Conservation (phyloP, 2,113 vertebrate genomes). For the Callionymus lyra region DNA sequence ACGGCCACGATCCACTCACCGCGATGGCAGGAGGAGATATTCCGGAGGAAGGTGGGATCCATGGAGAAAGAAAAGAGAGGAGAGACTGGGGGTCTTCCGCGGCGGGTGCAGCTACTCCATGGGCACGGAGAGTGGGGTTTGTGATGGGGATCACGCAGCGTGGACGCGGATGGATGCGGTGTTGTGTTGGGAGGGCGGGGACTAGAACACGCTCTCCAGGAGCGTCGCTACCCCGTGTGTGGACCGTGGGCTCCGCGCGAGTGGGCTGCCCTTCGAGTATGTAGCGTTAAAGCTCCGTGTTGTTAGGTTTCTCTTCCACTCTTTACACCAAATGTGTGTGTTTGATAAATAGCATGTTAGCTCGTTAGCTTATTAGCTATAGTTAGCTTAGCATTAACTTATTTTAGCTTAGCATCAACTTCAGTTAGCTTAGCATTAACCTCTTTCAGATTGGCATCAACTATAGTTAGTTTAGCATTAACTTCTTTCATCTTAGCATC, state of each 20-base stretch:
- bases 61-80: constrained; percentile 35
- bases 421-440: too few relatives aligned
- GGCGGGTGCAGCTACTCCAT: constrained; percentile 47
- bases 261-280: constrained; percentile 14
- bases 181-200: constrained; percentile 44
- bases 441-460: too few relatives aligned
- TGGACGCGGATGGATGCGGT: constrained; percentile 48
- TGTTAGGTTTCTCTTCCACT: too few relatives aligned
- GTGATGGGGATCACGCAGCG: constrained; percentile 58
- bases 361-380: too few relatives aligned
- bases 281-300: too few relatives aligned
- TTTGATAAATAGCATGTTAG: too few relatives aligned
- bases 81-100: constrained; percentile 26
- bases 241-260: constrained; percentile 33
- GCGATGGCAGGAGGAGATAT: constrained; percentile 37
- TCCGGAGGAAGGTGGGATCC: constrained; percentile 49
- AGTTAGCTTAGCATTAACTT: too few relatives aligned
- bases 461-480: too few relatives aligned
- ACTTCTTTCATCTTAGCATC: too few relatives aligned
- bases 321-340: too few relatives aligned
- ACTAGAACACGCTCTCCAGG: constrained; percentile 35
- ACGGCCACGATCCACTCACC: constrained; percentile 51
- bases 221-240: constrained; percentile 37
- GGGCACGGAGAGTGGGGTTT: constrained; percentile 16
- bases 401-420: too few relatives aligned